Evolutionary conservation across 1,140 invertebrate species (phyloP).

Genomic region (Oncopodura yosiiana): DNA sequence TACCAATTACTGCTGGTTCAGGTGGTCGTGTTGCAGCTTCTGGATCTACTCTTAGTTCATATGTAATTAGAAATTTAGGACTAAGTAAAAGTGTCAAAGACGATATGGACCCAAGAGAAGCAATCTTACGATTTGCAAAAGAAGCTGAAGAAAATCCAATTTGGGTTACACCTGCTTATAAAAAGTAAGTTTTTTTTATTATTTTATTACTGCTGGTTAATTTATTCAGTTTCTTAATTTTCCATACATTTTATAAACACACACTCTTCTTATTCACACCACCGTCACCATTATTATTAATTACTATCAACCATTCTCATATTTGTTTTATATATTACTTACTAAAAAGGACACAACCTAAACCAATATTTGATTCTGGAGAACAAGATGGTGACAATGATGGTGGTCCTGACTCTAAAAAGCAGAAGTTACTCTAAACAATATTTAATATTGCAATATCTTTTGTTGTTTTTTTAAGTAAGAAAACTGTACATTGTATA

Average conservation of each 20-base stretch:
- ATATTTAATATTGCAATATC: too few relatives aligned
- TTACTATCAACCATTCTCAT: not conserved
- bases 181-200: conserved; percentile 41
- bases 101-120: conserved; percentile 91
- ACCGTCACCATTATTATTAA: too few relatives aligned
- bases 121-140: conserved; percentile 93
- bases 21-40: conserved; percentile 89
- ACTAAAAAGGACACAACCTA: conserved; percentile 57
- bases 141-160: conserved; percentile 95
- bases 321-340: conserved; percentile 8
- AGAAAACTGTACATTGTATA: too few relatives aligned
- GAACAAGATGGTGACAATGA: conserved; percentile 41
- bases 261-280: not conserved
- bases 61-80: conserved; percentile 90
- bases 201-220: not conserved
- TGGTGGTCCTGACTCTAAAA: too few relatives aligned
- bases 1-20: conserved; percentile 82
- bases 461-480: too few relatives aligned
- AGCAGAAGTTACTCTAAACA: too few relatives aligned
- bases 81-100: conserved; percentile 86
- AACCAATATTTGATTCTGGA: conserved; percentile 56
- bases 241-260: not conserved
- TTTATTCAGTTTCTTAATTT: conserved; percentile 3
- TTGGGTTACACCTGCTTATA: conserved; percentile 87
- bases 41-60: conserved; percentile 92